Evolutionary conservation across 2,888 invertebrate species (phyloP), one percentile per base, ranked within the genome.

Genomic region (Herminia tarsipennalis): DNA sequence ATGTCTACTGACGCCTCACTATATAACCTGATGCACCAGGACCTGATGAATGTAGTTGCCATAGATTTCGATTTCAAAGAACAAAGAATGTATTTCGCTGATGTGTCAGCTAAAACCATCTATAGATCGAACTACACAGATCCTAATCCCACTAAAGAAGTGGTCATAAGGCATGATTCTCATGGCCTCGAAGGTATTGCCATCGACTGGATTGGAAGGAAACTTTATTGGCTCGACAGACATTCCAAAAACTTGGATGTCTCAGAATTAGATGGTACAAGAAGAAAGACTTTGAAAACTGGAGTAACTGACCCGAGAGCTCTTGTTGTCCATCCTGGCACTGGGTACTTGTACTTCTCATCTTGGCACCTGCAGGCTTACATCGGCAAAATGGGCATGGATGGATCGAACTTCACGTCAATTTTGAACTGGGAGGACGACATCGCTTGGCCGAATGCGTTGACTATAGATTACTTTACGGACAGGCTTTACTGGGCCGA

Each of bases 391-490:
- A 94, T 99, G 86, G 98, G 98, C 34, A 97, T 99, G 98, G 99
- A 99, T 73, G 99, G 99, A 0, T 95, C 96, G 4, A 97, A 97
- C 73, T 96, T 97, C 70, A 96, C 96, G 0, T 93, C 96, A 39
- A 97, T 99, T 57, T 90, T 99, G 9, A 97, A 96, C 13, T 97
- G 97, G 95, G 97, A 98, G 72, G 94, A 98, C 62, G 98, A 98
- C 71, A 96, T 99, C 35, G 98, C 98, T 0, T 99, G 99, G 99
- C 99, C 99, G 0, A 99, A 99, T 81, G 99, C 99, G 1, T 83
- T 99, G 9, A 97, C 99, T 0, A 95, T 99, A 46, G 99, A 99
- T 76, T 99, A 98, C 81, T 97, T 98, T 78, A 97, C 98, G 0
- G 97, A 99, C 67, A 94, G 96, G 68, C 94, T 99, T 29, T 99